These are phyloP conservation scores for Trachelus tabidus DNA, from an alignment of 2,888 invertebrate species.

Conservation along the genomic window DNA sequence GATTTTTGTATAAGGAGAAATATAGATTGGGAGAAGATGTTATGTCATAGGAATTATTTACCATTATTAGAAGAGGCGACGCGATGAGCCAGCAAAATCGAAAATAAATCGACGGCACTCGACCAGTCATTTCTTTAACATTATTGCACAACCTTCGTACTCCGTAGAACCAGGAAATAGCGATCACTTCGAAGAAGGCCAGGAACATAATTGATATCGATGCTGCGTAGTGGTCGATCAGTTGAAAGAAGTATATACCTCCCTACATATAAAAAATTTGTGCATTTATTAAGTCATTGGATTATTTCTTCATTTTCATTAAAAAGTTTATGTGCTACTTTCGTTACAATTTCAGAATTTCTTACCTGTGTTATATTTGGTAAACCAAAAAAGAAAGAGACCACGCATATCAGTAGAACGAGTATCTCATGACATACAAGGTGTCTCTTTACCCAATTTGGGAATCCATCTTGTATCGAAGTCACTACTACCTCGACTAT, in stretches of 20 bases:
- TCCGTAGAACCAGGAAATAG: constrained; percentile 93
- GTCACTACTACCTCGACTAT: constrained; percentile 95
- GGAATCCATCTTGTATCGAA: constrained; percentile 93
- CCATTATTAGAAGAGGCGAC: constrained; percentile 82
- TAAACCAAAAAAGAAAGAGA: constrained; percentile 86
- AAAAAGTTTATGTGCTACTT: neutral
- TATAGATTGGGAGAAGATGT: neutral
- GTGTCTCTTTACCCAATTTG: constrained; percentile 84
- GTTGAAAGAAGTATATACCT: constrained; percentile 90
- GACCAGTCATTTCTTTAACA: constrained; percentile 90
- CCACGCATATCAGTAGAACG: constrained; percentile 83
- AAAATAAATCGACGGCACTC: constrained; percentile 82
- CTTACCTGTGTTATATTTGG: constrained; percentile 87
- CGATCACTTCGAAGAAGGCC: constrained; percentile 93
- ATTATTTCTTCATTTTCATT: neutral
- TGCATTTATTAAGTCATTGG: constrained; percentile 4
- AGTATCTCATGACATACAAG: constrained; percentile 88
- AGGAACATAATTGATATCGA: constrained; percentile 91
- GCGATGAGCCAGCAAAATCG: constrained; percentile 87
- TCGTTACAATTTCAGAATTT: neutral
- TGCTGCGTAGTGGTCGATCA: constrained; percentile 95
- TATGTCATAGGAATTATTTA: constrained; percentile 55
- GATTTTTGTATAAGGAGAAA: neutral
- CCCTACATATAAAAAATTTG: constrained; percentile 69
- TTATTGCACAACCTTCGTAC: constrained; percentile 82